Conservation (phyloP, 2,797 vertebrate genomes). For the Liparis tanakae region DNA sequence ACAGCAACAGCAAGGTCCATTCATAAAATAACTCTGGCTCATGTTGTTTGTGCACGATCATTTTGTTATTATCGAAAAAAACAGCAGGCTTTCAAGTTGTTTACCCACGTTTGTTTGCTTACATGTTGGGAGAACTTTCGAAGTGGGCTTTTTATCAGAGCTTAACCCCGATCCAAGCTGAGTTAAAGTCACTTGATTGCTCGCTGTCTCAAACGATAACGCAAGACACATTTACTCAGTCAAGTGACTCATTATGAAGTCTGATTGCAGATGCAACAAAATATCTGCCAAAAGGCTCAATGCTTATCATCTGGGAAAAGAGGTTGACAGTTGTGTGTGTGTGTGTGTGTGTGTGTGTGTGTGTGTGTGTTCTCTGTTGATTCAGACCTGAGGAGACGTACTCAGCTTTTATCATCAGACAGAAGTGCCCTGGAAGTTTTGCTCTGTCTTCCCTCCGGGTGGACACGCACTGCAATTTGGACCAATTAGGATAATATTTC, state of each 20-base stretch:
- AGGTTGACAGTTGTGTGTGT: conserved; percentile 25
- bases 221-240: conserved; percentile 30
- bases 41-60: not conserved
- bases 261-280: conserved; percentile 59
- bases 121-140: conserved; percentile 7
- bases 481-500: conserved; percentile 65
- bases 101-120: not conserved
- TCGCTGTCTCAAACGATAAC: conserved; percentile 42
- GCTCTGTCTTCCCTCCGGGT: conserved; percentile 35
- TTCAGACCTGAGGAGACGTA: conserved; percentile 54
- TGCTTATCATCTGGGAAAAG: conserved; percentile 49
- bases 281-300: conserved; percentile 58
- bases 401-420: conserved; percentile 58
- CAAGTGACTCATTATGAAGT: conserved; percentile 60
- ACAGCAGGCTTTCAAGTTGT: not conserved
- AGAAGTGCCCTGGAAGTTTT: conserved; percentile 51
- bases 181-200: conserved; percentile 28
- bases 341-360: conserved; percentile 3
- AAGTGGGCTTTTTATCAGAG: conserved; percentile 19
- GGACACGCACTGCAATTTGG: conserved; percentile 38
- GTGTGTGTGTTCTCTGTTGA: conserved; percentile 51
- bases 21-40: not conserved
- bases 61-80: not conserved
- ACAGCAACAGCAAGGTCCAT: not conserved
- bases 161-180: conserved; percentile 17